Base-by-base conservation (phyloP, 2,113 vertebrate genomes). In the Pseudonaja textilis region DNA sequence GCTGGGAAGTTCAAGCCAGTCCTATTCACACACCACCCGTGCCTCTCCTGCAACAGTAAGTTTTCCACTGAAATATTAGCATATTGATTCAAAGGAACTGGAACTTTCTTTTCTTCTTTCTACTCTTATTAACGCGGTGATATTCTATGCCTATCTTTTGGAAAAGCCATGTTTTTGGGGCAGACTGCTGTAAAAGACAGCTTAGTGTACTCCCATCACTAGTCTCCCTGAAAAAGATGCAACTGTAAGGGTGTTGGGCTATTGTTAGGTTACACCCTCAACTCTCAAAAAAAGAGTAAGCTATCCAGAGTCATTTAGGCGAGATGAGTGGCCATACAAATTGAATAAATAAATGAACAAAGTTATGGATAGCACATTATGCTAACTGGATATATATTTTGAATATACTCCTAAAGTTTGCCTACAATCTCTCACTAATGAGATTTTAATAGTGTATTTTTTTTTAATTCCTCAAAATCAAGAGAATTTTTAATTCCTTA, bases 1-100 rank as follows among this genome's bases (percentile, higher is more conserved):
- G 96, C 96, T 99, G 95, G 98, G 98, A 95, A 95, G 97, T 93
- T 98, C 98, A 95, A 98, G 97, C 91, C 98, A 99, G 96, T 98
- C 97, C 94, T 99, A 98, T 96, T 97, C 98, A 29, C 98, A 98
- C 29, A 99, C 98, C 97, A 98, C 98, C 89, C 98, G 98, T 55
- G 98, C 98, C 92, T 98, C 98, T 0, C 98, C 98, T 89, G 98
- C 98, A 69, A 99, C 98, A 1, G 98, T 99, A 95, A 98, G 25
- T 29, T 22, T n/a, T 55, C 50, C 50, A 88, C 29, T 54, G 16
- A 81, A 34, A 81, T 20, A n/a, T 18, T 88, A 7, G 25, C 50
- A 54, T 87, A 50, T 29, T 16, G 39, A 45, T 2, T 0, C 7
- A 64, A 23, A 52, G 22, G 18, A 16, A 29, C 42, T 42, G 47